Percentiles rank a stretch among this genome's conserved stretches.
phyloP scores from a whole-genome alignment of 1,140 invertebrate species.

The Leucophenga varia region DNA sequence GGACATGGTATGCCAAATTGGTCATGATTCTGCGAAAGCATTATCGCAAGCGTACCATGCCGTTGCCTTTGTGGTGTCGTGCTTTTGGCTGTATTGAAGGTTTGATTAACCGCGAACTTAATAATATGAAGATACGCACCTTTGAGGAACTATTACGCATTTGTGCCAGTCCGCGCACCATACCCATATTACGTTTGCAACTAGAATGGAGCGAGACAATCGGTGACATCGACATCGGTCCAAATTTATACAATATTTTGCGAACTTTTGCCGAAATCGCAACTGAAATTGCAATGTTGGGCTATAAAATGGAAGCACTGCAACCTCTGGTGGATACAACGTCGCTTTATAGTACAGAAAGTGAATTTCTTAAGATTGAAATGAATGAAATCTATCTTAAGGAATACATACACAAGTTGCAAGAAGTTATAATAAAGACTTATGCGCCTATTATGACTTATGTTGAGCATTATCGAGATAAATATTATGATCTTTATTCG shows the following conservation, averaged over 20 bases:
- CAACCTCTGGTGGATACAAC: slow-evolving; percentile 53
- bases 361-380: slow-evolving; percentile 45
- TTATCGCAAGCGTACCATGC: slow-evolving; percentile 45
- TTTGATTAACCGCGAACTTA: slow-evolving; percentile 60
- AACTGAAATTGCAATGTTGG: slow-evolving; percentile 54
- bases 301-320: slow-evolving; percentile 55
- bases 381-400: slow-evolving; percentile 38
- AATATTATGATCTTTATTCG: slow-evolving; percentile 55
- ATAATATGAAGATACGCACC: slow-evolving; percentile 58
- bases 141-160: slow-evolving; percentile 59
- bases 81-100: slow-evolving; percentile 53
- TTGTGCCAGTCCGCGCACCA: slow-evolving; percentile 47
- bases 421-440: slow-evolving; percentile 39
- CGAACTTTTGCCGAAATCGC: slow-evolving; percentile 49
- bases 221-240: slow-evolving; percentile 45
- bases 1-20: slow-evolving; percentile 56
- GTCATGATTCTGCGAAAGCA: slow-evolving; percentile 46
- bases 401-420: slow-evolving; percentile 39
- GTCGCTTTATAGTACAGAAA: slow-evolving; percentile 21
- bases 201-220: slow-evolving; percentile 51
- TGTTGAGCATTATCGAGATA: slow-evolving; percentile 39
- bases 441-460: slow-evolving; percentile 53
- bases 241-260: slow-evolving; percentile 51
- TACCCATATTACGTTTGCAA: slow-evolving; percentile 60
- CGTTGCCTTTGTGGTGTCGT: slow-evolving; percentile 29